Evolutionary conservation across 2,888 invertebrate genomes (phyloP).

Genomic region (Thalpophila matura): DNA sequence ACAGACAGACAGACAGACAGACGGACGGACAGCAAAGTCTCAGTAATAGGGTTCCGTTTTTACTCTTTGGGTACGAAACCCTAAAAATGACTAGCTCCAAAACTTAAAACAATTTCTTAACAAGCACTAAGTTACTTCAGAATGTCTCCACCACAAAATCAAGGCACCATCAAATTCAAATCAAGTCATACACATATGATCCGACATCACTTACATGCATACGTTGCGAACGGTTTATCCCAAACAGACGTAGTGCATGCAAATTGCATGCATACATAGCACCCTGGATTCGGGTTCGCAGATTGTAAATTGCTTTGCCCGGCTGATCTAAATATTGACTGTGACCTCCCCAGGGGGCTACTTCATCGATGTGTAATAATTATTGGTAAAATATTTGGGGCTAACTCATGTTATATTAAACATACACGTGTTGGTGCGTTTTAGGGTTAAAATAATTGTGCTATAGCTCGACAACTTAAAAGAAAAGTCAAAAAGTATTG

Average conservation of each 20-base stretch:
- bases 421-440: not conserved
- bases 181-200: constrained; percentile 61
- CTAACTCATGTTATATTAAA: constrained; percentile 1
- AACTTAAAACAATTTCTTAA: too few species aligned
- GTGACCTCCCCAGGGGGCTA: constrained; percentile 47
- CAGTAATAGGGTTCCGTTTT: too few species aligned
- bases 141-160: constrained; percentile 15
- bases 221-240: constrained; percentile 55
- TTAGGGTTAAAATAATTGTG: too few species aligned
- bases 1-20: too few species aligned
- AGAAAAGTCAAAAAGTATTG: too few species aligned
- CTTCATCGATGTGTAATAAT: constrained; percentile 56
- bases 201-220: constrained; percentile 64
- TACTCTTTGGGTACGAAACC: too few species aligned
- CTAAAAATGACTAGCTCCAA: too few species aligned
- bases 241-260: constrained; percentile 70
- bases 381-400: constrained; percentile 35
- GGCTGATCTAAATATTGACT: constrained; percentile 73
- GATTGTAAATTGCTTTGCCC: constrained; percentile 76
- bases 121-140: too few species aligned
- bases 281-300: constrained; percentile 67
- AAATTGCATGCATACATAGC: constrained; percentile 74
- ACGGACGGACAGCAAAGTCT: too few species aligned
- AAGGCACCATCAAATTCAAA: constrained; percentile 57
- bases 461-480: too few species aligned